A percentile compares a stretch with the other conserved stretches of the same genome.
phyloP scores from a whole-genome alignment of 2,888 invertebrate genomes.

The Antitype chi region DNA sequence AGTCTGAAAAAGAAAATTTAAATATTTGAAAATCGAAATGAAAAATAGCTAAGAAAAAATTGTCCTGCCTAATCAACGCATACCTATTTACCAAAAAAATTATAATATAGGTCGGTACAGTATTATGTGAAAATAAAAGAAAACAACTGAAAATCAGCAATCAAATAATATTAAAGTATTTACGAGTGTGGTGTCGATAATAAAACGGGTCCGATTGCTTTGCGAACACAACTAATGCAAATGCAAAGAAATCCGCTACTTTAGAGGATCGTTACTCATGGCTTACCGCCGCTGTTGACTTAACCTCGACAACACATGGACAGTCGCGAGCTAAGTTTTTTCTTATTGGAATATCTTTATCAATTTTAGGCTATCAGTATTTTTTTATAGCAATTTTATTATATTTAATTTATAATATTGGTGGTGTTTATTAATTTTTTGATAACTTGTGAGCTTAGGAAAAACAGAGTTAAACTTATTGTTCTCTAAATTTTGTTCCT shows the following conservation, averaged over 20 bases:
- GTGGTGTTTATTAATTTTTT: not conserved
- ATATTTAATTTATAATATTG: constrained; percentile 6
- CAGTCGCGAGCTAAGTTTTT: constrained; percentile 60
- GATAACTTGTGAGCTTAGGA: not conserved
- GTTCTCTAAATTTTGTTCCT: not conserved
- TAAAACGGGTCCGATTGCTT: constrained; percentile 72
- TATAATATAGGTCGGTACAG: not conserved
- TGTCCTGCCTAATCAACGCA: not conserved
- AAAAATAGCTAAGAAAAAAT: not conserved
- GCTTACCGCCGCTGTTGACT: constrained; percentile 84
- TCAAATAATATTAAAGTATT: constrained; percentile 73
- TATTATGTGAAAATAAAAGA: constrained; percentile 1
- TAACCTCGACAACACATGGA: constrained; percentile 73
- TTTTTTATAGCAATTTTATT: not conserved
- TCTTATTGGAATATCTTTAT: constrained; percentile 47
- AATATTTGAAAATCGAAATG: constrained; percentile 41
- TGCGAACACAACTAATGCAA: constrained; percentile 78
- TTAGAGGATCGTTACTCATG: constrained; percentile 84
- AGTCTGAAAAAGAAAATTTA: not conserved
- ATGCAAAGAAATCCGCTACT: constrained; percentile 84
- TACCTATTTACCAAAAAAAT: not conserved
- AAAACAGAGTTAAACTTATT: not conserved
- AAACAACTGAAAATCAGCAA: constrained; percentile 60
- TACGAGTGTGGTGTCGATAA: constrained; percentile 73
- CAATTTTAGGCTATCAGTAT: constrained; percentile 32